Evolutionary conservation across 2,797 vertebrate species (phyloP).

Genomic region (Hemibagrus guttatus): DNA sequence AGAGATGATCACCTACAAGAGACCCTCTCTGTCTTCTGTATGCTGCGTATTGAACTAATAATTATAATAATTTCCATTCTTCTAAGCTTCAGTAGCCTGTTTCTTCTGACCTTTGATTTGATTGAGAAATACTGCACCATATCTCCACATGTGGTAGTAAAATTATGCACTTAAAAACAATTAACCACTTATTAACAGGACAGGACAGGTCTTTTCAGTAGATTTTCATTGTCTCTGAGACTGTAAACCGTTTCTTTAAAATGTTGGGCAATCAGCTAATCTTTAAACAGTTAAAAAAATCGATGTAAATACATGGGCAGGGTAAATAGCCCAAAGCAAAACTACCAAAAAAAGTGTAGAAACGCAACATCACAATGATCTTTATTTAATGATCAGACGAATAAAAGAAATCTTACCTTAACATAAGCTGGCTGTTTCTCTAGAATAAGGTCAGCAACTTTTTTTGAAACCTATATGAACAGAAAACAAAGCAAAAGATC

Average conservation of each 20-base stretch:
- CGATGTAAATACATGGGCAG: background rate
- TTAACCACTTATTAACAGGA: too few species aligned
- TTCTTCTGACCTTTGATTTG: background rate
- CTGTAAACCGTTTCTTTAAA: background rate
- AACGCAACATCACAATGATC: background rate
- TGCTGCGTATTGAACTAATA: background rate
- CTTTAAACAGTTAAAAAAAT: background rate
- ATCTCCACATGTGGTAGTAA: background rate
- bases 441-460: constrained; percentile 96
- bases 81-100: background rate
- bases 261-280: background rate
- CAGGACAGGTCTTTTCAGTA: background rate
- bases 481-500: constrained; percentile 43
- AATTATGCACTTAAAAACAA: background rate
- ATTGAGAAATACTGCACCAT: background rate
- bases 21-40: background rate
- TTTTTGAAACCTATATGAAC: constrained; percentile 89
- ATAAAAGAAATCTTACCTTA: constrained; percentile 80
- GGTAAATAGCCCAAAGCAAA: background rate
- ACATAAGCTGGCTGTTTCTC: constrained; percentile 98
- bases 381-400: background rate
- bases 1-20: background rate
- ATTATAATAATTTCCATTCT: background rate
- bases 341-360: background rate
- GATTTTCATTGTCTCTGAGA: background rate